Conservation (phyloP, 2,797 vertebrate species). For the Gadopsis marmoratus region DNA sequence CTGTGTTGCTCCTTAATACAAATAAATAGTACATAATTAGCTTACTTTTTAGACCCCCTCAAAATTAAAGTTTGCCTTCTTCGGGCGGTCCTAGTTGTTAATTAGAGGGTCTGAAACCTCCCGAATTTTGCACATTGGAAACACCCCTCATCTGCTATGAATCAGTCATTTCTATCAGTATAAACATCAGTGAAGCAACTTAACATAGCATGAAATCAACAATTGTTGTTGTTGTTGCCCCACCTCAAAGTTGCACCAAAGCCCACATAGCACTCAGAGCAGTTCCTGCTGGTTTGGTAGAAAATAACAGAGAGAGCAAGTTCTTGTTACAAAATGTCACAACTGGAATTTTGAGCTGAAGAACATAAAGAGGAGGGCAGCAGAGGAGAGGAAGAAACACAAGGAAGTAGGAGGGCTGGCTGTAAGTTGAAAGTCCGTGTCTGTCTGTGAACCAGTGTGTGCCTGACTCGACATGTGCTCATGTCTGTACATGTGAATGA, state of each 20-base stretch:
- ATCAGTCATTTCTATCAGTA: background rate
- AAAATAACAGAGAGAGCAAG: conserved; percentile 10
- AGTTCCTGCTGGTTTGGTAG: conserved; percentile 47
- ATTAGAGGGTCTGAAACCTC: no score
- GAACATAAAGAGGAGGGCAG: conserved; percentile 36
- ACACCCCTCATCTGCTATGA: background rate
- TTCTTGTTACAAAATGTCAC: conserved; percentile 30
- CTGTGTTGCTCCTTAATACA: no score
- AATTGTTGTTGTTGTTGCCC: background rate
- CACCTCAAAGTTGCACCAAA: conserved; percentile 7
- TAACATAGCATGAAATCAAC: background rate
- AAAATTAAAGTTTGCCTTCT: no score
- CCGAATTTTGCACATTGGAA: no score
- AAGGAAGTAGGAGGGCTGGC: background rate
- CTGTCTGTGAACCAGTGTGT: background rate
- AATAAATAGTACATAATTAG: no score
- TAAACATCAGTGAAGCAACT: background rate
- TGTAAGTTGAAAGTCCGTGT: background rate
- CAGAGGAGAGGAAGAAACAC: background rate
- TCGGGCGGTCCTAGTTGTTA: no score
- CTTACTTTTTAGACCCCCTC: no score
- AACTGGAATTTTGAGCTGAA: conserved; percentile 71
- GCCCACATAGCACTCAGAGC: conserved; percentile 5
- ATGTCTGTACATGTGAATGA: background rate
- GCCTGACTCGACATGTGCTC: background rate